Evolutionary conservation across 2,797 vertebrate species (phyloP).

Genomic region (Esox masquinongy): DNA sequence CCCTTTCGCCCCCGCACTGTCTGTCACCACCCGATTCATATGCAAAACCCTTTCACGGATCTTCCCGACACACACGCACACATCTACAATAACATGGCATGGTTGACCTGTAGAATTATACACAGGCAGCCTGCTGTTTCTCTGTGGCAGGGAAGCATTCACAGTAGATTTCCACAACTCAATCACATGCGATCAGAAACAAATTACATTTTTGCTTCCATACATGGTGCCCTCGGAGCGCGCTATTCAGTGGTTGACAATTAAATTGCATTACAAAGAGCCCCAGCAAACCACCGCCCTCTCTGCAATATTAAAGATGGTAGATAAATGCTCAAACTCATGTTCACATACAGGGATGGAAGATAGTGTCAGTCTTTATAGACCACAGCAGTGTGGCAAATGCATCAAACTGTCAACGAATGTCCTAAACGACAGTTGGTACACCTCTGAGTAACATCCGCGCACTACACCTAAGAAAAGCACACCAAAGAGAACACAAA

Average conservation of each 20-base stretch:
- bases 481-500: neutral
- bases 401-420: neutral
- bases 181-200: neutral
- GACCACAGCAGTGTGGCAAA: neutral
- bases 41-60: constrained; percentile 37
- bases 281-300: neutral
- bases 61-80: constrained; percentile 1
- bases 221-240: neutral
- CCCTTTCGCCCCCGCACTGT: constrained; percentile 2
- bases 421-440: neutral
- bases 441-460: neutral
- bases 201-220: neutral
- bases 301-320: neutral
- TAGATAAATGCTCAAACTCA: neutral
- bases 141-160: neutral
- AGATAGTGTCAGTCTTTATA: neutral
- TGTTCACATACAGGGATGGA: neutral
- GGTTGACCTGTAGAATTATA: neutral
- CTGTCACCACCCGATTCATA: constrained; percentile 40
- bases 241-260: neutral
- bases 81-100: constrained; percentile 7
- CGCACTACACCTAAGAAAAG: neutral
- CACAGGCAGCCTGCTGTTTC: neutral
- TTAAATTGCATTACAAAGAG: neutral
- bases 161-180: neutral